Conservation (phyloP, 2,888 invertebrate genomes). For the Lithophane semibrunnea region DNA sequence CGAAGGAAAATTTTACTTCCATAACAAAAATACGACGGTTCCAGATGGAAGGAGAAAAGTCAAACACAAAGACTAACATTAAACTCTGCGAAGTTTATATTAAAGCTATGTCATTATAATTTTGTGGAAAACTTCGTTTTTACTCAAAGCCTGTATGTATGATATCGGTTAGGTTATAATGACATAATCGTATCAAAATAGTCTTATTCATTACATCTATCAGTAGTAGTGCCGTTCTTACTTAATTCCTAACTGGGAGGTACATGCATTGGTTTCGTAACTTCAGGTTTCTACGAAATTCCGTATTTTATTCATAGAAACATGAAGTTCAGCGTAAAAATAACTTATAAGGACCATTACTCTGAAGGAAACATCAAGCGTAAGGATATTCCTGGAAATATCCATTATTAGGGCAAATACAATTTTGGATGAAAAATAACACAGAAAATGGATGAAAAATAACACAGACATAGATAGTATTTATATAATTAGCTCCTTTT, state of each 20-base stretch:
- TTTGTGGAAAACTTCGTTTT: conserved; percentile 7
- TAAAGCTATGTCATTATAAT: conserved; percentile 9
- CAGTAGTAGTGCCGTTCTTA: neutral
- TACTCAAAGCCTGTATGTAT: neutral
- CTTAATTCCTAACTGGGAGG: neutral
- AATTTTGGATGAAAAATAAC: neutral
- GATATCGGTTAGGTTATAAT: neutral
- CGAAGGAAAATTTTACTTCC: conserved; percentile 25
- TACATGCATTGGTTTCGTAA: neutral
- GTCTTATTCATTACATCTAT: neutral
- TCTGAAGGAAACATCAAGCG: neutral
- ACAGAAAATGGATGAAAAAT: neutral
- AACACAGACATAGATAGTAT: neutral
- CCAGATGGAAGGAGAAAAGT: conserved; percentile 25
- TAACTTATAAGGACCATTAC: neutral
- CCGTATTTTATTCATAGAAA: neutral
- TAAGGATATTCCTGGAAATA: neutral
- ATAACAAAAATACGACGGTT: conserved; percentile 42
- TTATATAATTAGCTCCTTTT: neutral
- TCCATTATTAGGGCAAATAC: neutral
- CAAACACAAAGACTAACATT: conserved; percentile 22
- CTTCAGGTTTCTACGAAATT: neutral
- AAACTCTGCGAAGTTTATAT: conserved; percentile 26
- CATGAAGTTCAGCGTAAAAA: neutral
- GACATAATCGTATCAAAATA: neutral